Conservation (phyloP, 1,140 invertebrate species). For the Drosophila rufa region DNA sequence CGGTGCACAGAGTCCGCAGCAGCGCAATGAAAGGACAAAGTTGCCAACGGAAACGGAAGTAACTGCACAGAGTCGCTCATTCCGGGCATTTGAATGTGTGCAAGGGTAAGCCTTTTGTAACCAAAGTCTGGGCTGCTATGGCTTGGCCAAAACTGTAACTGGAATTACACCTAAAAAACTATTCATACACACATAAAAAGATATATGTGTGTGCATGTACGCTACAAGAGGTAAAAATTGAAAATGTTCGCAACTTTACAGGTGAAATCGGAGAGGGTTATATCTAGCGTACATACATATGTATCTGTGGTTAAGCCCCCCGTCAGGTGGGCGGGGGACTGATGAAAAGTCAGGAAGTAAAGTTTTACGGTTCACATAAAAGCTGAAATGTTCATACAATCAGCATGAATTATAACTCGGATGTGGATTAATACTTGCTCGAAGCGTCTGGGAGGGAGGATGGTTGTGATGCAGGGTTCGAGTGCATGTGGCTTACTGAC, state of each 20-base stretch:
- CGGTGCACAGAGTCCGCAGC: slow-evolving; percentile 15
- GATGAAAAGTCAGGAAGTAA: slow-evolving; percentile 83
- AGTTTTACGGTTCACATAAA: slow-evolving; percentile 84
- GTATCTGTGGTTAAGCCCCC: slow-evolving; percentile 36
- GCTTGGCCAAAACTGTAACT: slow-evolving; percentile 73
- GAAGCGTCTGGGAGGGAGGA: slow-evolving; percentile 32
- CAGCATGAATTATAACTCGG: slow-evolving; percentile 84
- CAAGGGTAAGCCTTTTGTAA: slow-evolving; percentile 58
- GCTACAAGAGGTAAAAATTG: slow-evolving; percentile 64
- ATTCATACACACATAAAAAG: slow-evolving; percentile 57
- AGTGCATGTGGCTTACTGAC: slow-evolving; percentile 40
- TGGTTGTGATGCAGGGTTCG: slow-evolving; percentile 3
- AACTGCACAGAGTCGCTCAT: slow-evolving; percentile 57
- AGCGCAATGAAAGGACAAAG: slow-evolving; percentile 69
- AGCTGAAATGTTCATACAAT: slow-evolving; percentile 84
- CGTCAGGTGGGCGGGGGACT: slow-evolving; percentile 36
- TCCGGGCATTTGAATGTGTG: slow-evolving; percentile 22
- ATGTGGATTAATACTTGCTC: slow-evolving; percentile 78
- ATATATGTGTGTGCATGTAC: slow-evolving; percentile 48
- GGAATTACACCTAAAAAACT: slow-evolving; percentile 70
- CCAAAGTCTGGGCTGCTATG: slow-evolving; percentile 28
- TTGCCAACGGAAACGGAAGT: slow-evolving; percentile 80
- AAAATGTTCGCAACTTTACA: slow-evolving; percentile 56
- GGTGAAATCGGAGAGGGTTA: slow-evolving; percentile 19
- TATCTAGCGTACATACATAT: slow-evolving; percentile 26